Evolutionary conservation across 1,140 invertebrate species (phyloP).

Genomic region (Drosophila ficusphila): DNA sequence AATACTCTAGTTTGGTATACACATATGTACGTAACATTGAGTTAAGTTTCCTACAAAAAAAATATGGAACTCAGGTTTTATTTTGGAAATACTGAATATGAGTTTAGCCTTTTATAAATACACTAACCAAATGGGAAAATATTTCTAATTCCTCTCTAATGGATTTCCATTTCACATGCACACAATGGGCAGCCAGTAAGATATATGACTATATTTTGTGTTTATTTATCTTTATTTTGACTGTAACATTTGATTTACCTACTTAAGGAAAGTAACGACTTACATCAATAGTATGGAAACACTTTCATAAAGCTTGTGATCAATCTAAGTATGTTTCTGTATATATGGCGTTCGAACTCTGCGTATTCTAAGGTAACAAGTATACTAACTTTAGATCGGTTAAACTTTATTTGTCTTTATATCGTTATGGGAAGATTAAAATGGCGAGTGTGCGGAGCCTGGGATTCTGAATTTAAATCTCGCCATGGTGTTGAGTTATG

Average conservation of each 20-base stretch:
- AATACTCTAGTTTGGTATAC: slow-evolving; percentile 49
- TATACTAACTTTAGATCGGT: slow-evolving; percentile 22
- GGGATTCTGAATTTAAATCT: not conserved
- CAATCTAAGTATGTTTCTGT: slow-evolving; percentile 20
- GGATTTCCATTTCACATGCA: slow-evolving; percentile 1
- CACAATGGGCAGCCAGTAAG: slow-evolving; percentile 14
- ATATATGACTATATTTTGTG: slow-evolving; percentile 7
- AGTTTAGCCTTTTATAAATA: not conserved
- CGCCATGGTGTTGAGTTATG: not conserved
- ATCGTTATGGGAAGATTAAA: slow-evolving; percentile 47
- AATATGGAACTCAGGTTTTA: too few species aligned
- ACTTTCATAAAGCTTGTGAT: slow-evolving; percentile 50
- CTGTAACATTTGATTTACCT: slow-evolving; percentile 32
- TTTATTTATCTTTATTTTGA: slow-evolving; percentile 36
- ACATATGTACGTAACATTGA: slow-evolving; percentile 16
- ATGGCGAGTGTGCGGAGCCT: slow-evolving; percentile 17
- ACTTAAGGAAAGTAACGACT: slow-evolving; percentile 47
- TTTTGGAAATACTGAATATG: not conserved
- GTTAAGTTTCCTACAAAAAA: not conserved
- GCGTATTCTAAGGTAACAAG: slow-evolving; percentile 30
- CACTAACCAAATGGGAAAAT: not conserved
- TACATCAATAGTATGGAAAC: slow-evolving; percentile 39
- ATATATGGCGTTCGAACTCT: slow-evolving; percentile 47
- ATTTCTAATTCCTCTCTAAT: too few species aligned
- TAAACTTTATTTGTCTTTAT: slow-evolving; percentile 47